Evolutionary conservation across 64 coral and sea anemone genomes (phyloP).

Genomic region (Actinia equina): DNA sequence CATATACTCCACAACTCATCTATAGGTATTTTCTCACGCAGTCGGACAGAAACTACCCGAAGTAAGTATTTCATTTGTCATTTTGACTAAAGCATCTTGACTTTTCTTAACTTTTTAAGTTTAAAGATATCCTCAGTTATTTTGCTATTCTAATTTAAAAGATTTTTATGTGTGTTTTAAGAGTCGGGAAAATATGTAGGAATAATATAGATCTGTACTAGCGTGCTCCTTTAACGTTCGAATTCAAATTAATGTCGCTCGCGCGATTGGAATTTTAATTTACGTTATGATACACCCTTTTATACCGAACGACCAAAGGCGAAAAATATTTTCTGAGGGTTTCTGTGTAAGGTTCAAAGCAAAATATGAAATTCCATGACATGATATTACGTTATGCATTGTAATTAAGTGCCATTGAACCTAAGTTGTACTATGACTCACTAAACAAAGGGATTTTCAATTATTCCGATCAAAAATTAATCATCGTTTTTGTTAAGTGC

Average conservation of each 20-base stretch:
- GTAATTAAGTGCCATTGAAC: neutral
- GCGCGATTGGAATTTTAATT: no score
- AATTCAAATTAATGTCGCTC: no score
- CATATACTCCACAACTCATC: neutral
- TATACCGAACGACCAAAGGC: no score
- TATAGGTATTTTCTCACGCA: neutral
- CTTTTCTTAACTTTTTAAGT: no score
- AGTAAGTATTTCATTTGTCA: neutral
- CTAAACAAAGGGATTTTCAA: neutral
- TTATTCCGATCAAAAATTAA: neutral
- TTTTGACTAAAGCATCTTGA: neutral
- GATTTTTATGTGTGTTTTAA: neutral
- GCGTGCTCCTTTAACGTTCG: no score
- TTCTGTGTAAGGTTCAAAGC: neutral
- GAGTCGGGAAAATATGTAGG: no score
- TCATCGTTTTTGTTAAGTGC: neutral
- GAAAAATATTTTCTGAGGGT: no score
- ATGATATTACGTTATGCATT: neutral
- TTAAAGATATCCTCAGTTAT: neutral
- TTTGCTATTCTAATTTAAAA: neutral
- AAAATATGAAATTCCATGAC: neutral
- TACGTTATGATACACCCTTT: no score
- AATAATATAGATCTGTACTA: no score
- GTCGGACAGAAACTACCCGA: neutral
- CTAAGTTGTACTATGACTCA: neutral